phyloP scores from a whole-genome alignment of 1,140 invertebrate species.

The Stegodyphus dumicola region DNA sequence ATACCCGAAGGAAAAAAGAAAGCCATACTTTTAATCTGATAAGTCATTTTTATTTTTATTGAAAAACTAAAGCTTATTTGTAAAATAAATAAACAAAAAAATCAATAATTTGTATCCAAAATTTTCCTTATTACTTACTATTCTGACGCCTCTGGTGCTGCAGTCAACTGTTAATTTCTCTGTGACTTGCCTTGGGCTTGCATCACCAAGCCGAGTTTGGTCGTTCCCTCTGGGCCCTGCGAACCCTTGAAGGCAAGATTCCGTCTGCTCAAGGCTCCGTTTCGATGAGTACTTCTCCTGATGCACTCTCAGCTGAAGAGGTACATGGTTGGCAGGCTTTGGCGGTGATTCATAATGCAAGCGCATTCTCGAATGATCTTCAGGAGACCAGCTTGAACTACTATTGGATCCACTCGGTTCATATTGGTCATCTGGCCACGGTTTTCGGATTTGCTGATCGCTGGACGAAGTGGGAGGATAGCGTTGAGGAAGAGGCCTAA shows the following conservation, averaged over 20 bases:
- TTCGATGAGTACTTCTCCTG: constrained; percentile 22
- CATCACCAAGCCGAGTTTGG: too few relatives aligned
- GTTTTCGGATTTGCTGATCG: not conserved
- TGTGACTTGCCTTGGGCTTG: not conserved
- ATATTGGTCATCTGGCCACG: constrained; percentile 19
- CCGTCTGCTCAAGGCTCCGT: not conserved
- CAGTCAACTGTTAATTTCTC: constrained; percentile 14
- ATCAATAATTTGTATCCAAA: not conserved
- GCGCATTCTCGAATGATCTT: not conserved
- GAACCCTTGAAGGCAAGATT: not conserved
- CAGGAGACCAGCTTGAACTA: not conserved
- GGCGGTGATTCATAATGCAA: constrained; percentile 39
- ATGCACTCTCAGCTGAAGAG: constrained; percentile 29
- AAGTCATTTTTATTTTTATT: too few relatives aligned
- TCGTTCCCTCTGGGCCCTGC: not conserved
- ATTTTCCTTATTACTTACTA: not conserved
- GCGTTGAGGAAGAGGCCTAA: constrained; percentile 40
- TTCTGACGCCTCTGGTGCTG: not conserved
- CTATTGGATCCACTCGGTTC: not conserved
- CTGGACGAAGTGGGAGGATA: constrained; percentile 16
- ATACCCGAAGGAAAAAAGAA: too few relatives aligned
- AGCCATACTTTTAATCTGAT: too few relatives aligned
- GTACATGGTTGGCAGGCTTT: constrained; percentile 45
- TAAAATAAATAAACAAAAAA: too few relatives aligned
- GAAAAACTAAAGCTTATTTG: too few relatives aligned